Percentiles rank a stretch among this genome's conserved stretches.
Conservation (phyloP, 2,888 invertebrate genomes). For the Nomada goodeniana region DNA sequence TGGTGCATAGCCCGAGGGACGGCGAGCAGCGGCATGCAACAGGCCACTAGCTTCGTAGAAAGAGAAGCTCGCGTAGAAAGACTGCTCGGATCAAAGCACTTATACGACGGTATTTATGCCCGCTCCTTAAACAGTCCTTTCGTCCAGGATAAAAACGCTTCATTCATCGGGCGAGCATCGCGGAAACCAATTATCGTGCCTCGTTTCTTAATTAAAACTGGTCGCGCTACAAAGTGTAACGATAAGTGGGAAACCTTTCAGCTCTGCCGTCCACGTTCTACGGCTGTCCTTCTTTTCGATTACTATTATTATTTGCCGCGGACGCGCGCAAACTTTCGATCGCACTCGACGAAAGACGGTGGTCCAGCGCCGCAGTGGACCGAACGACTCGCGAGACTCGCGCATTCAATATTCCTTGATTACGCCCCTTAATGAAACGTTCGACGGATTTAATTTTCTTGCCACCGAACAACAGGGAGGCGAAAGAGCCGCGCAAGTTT, state of each 20-base stretch:
- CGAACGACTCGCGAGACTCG: neutral
- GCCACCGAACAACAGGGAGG: neutral
- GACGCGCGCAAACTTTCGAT: neutral
- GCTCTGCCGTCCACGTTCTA: neutral
- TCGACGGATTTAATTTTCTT: conserved; percentile 12
- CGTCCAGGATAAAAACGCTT: conserved; percentile 66
- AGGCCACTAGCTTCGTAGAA: conserved; percentile 70
- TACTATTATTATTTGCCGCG: neutral
- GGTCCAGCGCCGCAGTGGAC: neutral
- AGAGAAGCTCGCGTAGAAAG: conserved; percentile 57
- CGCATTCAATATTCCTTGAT: neutral
- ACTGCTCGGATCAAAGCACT: conserved; percentile 69
- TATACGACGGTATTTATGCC: conserved; percentile 64
- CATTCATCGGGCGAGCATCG: conserved; percentile 62
- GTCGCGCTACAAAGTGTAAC: conserved; percentile 56
- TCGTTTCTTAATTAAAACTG: conserved; percentile 68
- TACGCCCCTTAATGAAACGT: conserved; percentile 3
- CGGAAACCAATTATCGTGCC: conserved; percentile 69
- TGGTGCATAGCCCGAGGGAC: conserved; percentile 70
- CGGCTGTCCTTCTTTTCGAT: neutral
- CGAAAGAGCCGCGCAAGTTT: conserved; percentile 40
- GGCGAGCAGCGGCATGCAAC: conserved; percentile 69
- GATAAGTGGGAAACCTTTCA: conserved; percentile 45
- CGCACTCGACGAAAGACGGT: neutral
- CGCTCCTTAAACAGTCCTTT: conserved; percentile 62